Evolutionary conservation across 2,113 vertebrate species (phyloP), one percentile per base, ranked within the genome.

Genomic region (Rhinolophus ferrumequinum): DNA sequence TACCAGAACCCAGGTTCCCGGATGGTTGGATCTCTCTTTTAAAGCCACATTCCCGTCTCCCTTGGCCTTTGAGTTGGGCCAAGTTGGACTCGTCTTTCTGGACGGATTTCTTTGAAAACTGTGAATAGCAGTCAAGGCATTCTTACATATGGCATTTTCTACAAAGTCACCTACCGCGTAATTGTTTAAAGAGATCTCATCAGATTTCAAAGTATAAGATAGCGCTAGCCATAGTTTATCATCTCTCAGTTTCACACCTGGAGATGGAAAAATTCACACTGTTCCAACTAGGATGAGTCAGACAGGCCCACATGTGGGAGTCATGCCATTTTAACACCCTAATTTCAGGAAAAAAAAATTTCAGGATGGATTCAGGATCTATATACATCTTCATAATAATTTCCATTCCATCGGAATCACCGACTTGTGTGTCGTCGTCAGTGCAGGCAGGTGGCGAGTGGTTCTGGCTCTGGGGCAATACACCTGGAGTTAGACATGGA

Each of bases 261-360:
- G 21, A 21, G 44, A 89, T 21, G 2, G 44, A 41, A 54, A 50
- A 52, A 30, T 12, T 75, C 69, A 13, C 30, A 6, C 12, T 3
- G 2, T 81, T 70, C 30, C 69, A 18, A 24, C n/a, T 3, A 3
- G 4, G 26, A 35, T 18, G 80, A 73, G 33, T 84, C 24, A 33
- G 56, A 47, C 28, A 8, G n/a, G 26, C 33, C 52, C 44, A 30
- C 13, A 12, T 18, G 41, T 8, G 44, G 58, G n/a, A 47, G 26
- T 35, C 38, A 2, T 58, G n/a, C 0, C 11, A 0, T 58, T 7
- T n/a, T 4, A 21, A 24, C 5, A 1, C 5, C 10, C 54, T 15
- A 28, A 75, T 62, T 60, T 77, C 24, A 44, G 2, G 2, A 3
- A 41, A 80, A 26, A 50, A 52, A 22, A 5, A 14, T 30, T 44